These are phyloP conservation scores for Anabas testudineus DNA, from an alignment of 2,797 vertebrate species.

Conservation along the genomic window DNA sequence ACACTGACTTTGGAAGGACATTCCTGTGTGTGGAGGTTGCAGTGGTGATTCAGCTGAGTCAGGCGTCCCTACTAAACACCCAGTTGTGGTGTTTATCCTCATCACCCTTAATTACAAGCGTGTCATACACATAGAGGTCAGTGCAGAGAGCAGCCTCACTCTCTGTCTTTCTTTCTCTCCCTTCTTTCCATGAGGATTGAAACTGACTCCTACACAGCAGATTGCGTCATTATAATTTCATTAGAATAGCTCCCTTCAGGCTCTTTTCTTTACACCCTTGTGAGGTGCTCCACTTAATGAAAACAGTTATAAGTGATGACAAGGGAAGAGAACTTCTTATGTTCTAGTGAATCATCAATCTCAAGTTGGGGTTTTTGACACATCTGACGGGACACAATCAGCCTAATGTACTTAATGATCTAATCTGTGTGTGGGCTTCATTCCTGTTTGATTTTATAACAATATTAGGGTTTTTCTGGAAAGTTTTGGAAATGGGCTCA, in stretches of 20 bases:
- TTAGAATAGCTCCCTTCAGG: slow-evolving; percentile 60
- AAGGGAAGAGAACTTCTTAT: neutral
- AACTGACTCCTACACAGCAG: slow-evolving; percentile 63
- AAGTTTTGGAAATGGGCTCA: neutral
- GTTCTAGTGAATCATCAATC: slow-evolving; percentile 28
- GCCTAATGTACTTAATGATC: neutral
- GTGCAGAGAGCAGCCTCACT: slow-evolving; percentile 5
- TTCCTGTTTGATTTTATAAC: neutral
- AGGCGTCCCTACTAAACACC: slow-evolving; percentile 31
- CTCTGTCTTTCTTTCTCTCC: slow-evolving; percentile 6
- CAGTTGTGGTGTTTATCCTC: slow-evolving; percentile 45
- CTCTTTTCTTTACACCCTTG: slow-evolving; percentile 43
- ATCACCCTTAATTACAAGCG: slow-evolving; percentile 46
- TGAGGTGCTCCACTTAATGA: slow-evolving; percentile 67
- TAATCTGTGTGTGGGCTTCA: neutral
- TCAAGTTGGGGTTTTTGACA: slow-evolving; percentile 1
- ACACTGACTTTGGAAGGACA: slow-evolving; percentile 10
- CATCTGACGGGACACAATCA: slow-evolving; percentile 12
- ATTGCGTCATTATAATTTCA: slow-evolving; percentile 73
- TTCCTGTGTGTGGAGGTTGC: slow-evolving; percentile 26
- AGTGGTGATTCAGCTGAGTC: slow-evolving; percentile 59
- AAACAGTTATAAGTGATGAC: slow-evolving; percentile 27
- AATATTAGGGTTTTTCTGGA: neutral
- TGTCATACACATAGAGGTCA: slow-evolving; percentile 47
- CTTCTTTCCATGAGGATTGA: slow-evolving; percentile 12